These are phyloP conservation scores for Eospalax fontanierii DNA, from an alignment of 2,797 vertebrate species.

Conservation along the genomic window DNA sequence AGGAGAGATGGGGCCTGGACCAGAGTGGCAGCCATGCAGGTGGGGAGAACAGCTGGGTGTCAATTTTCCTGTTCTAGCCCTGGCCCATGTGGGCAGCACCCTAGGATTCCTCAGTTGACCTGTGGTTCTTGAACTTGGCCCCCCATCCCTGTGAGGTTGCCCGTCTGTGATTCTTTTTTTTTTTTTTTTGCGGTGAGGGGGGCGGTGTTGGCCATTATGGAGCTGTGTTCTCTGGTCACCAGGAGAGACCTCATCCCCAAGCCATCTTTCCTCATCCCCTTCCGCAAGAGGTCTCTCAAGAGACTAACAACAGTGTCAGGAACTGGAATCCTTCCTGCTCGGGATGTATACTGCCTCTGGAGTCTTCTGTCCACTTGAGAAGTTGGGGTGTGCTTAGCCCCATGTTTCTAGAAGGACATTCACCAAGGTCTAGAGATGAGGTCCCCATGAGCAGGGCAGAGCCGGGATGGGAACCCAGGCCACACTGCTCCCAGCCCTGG, in stretches of 20 bases:
- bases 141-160: not conserved
- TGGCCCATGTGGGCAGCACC: not conserved
- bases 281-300: not conserved
- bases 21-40: not conserved
- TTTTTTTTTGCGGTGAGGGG: no score
- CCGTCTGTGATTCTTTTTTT: not conserved
- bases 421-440: not conserved
- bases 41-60: not conserved
- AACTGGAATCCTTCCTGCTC: not conserved
- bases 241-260: accelerated
- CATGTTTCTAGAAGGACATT: not conserved
- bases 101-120: not conserved
- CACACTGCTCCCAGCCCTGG: not conserved
- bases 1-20: not conserved
- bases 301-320: accelerated
- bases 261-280: accelerated
- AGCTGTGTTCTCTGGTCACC: not conserved
- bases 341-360: not conserved
- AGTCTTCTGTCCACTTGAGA: not conserved
- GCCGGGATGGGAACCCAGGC: constrained; percentile 21
- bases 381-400: not conserved
- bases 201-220: accelerated
- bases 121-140: not conserved
- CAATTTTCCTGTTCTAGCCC: not conserved
- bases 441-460: not conserved